These are phyloP conservation scores for Actenoides lindsayi DNA, from an alignment of 2,113 vertebrate species.

Conservation along the genomic window DNA sequence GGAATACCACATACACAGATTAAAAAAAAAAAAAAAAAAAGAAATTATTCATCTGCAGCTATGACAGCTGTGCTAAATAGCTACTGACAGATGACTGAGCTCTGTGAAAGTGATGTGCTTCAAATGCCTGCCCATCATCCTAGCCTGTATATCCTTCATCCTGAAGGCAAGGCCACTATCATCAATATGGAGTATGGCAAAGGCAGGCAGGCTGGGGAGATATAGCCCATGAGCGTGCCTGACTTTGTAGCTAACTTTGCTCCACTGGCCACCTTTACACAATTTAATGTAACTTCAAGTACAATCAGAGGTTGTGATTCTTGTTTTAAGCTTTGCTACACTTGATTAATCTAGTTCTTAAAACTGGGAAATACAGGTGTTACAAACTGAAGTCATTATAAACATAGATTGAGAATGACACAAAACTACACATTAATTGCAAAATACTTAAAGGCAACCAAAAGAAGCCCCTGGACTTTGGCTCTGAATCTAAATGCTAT, in stretches of 20 bases:
- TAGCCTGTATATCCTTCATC: not conserved
- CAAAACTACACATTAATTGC: not conserved
- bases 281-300: not conserved
- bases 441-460: not conserved
- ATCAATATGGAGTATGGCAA: not conserved
- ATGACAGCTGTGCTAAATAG: not conserved
- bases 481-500: not conserved
- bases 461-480: not conserved
- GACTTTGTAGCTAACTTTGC: not conserved
- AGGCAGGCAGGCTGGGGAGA: not conserved
- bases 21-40: not conserved
- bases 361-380: not conserved
- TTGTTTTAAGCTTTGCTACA: not conserved
- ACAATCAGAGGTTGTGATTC: not conserved
- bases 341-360: not conserved
- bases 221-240: not conserved
- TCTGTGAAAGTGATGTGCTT: not conserved
- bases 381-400: not conserved
- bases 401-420: not conserved
- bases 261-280: not conserved
- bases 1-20: not conserved
- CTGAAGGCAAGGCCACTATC: not conserved
- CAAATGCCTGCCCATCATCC: not conserved
- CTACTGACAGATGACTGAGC: not conserved
- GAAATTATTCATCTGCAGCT: not conserved